These are phyloP conservation scores for Hydrotaea cyrtoneurina DNA, from an alignment of 2,888 invertebrate species.

Conservation along the genomic window DNA sequence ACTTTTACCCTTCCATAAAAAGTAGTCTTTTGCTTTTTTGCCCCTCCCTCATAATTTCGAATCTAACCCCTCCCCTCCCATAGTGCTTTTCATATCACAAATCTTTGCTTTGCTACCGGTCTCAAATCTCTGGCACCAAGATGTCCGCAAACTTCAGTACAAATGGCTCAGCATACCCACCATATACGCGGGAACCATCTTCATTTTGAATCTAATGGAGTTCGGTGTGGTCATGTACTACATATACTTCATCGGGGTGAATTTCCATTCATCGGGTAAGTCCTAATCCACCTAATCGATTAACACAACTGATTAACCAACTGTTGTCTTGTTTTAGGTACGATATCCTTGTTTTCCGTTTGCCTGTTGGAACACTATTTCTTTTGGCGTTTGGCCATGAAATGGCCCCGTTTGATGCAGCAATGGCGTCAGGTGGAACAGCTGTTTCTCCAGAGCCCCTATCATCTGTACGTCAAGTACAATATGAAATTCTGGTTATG, in stretches of 20 bases:
- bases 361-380: slow-evolving; percentile 76
- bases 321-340: slow-evolving; percentile 56
- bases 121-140: slow-evolving; percentile 70
- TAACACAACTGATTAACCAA: background rate
- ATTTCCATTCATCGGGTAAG: slow-evolving; percentile 75
- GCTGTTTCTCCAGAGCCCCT: slow-evolving; percentile 77
- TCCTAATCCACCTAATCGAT: background rate
- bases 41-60: too few relatives aligned
- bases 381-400: slow-evolving; percentile 78
- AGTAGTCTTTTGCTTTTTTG: too few relatives aligned
- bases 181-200: slow-evolving; percentile 71
- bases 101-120: slow-evolving; percentile 77
- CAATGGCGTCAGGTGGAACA: slow-evolving; percentile 76
- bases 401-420: slow-evolving; percentile 77
- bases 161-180: slow-evolving; percentile 75
- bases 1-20: too few relatives aligned
- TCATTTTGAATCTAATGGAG: slow-evolving; percentile 73
- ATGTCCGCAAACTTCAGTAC: slow-evolving; percentile 72
- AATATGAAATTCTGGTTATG: slow-evolving; percentile 75
- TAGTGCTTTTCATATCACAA: slow-evolving; percentile 76
- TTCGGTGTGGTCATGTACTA: slow-evolving; percentile 72
- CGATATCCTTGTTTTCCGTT: slow-evolving; percentile 73
- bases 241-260: slow-evolving; percentile 71
- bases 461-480: slow-evolving; percentile 74
- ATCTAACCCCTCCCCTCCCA: background rate